These are phyloP conservation scores for Notolabrus celidotus DNA, from an alignment of 2,797 vertebrate genomes.

Conservation along the genomic window DNA sequence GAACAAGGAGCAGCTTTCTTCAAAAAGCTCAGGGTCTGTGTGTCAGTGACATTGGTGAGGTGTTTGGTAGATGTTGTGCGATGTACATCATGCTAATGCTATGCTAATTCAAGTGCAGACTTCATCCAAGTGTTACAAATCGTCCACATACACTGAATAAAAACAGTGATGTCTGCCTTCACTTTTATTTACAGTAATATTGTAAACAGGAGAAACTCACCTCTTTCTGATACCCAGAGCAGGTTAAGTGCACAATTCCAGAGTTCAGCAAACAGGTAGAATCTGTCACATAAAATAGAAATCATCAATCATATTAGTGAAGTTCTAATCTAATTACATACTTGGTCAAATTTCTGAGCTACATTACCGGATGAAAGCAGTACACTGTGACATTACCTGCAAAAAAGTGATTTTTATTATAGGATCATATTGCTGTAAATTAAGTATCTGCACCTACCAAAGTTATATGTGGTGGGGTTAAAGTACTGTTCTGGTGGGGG, in stretches of 20 bases:
- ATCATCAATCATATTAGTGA: not conserved
- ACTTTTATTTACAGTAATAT: not conserved
- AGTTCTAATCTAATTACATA: not conserved
- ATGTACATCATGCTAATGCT: not conserved
- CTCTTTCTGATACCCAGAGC: conserved; percentile 96
- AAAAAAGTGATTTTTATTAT: not conserved
- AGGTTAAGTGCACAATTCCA: conserved; percentile 93
- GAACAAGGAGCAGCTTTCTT: conserved; percentile 91
- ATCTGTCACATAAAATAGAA: conserved; percentile 79
- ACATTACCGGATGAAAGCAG: not conserved
- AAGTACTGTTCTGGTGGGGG: conserved; percentile 97
- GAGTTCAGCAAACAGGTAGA: conserved; percentile 92
- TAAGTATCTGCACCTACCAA: conserved; percentile 84
- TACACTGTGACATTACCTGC: not conserved
- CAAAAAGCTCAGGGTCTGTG: conserved; percentile 92
- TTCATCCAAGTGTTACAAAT: not conserved
- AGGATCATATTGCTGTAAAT: not conserved
- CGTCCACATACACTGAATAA: not conserved
- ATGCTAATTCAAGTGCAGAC: not conserved
- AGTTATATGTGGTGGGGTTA: conserved; percentile 94
- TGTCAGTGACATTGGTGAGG: conserved; percentile 40
- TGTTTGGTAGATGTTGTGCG: not conserved
- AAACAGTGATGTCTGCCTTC: not conserved
- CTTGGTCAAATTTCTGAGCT: not conserved
- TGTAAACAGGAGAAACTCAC: conserved; percentile 71